Conservation (phyloP, 2,113 vertebrate species). For the Malaclemys terrapin region DNA sequence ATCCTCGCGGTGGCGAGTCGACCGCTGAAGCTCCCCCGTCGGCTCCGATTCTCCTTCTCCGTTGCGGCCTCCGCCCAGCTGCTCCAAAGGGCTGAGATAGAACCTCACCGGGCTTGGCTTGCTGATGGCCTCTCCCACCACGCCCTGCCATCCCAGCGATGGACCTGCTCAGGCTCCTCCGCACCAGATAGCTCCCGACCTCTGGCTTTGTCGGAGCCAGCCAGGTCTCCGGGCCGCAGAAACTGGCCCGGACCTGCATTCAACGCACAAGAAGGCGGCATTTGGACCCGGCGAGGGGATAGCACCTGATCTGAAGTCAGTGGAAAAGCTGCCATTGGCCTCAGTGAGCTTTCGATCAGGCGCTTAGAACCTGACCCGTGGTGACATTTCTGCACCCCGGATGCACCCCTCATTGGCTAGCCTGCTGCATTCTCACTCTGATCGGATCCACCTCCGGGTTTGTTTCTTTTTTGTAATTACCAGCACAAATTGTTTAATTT, state of each 20-base stretch:
- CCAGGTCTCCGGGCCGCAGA: background rate
- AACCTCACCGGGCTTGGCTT: background rate
- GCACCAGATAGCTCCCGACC: rapidly evolving
- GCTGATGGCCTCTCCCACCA: background rate
- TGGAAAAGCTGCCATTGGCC: background rate
- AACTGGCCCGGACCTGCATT: background rate
- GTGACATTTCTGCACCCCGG: background rate
- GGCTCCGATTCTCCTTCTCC: background rate
- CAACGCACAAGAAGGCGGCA: rapidly evolving
- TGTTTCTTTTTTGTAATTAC: background rate
- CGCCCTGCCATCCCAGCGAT: too few species aligned
- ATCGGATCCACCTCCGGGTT: background rate
- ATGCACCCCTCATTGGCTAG: rapidly evolving
- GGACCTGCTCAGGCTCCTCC: rapidly evolving
- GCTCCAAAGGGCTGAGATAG: background rate
- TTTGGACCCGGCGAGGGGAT: background rate
- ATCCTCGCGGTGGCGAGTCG: too few species aligned
- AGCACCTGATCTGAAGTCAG: background rate
- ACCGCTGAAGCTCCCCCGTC: too few species aligned
- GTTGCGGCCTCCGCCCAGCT: background rate
- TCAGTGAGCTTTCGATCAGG: background rate
- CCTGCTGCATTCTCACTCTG: background rate
- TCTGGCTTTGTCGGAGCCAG: background rate
- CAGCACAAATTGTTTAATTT: background rate
- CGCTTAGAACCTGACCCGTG: rapidly evolving